Percentiles rank a stretch among this genome's conserved stretches.
Evolutionary conservation across 2,888 invertebrate genomes (phyloP).

Genomic region (Drosophila recens): DNA sequence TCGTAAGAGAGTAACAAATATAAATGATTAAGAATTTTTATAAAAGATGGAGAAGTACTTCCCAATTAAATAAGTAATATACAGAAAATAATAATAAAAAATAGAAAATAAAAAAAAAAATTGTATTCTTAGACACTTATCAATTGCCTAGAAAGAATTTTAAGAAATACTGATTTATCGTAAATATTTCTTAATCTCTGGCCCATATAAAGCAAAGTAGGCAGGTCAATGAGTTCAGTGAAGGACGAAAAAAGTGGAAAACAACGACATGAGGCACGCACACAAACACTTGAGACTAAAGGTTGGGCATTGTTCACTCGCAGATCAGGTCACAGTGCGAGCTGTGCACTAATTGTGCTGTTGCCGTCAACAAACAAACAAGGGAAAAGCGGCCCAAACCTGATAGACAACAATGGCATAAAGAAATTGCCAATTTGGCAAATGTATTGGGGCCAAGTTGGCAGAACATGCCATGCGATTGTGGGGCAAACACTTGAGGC

Average conservation of each 20-base stretch:
- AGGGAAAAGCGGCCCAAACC: constrained; percentile 8
- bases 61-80: too few species aligned
- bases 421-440: constrained; percentile 44
- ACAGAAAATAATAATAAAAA: too few species aligned
- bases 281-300: constrained; percentile 51
- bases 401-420: constrained; percentile 39
- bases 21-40: too few species aligned
- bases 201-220: constrained; percentile 24
- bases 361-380: constrained; percentile 42
- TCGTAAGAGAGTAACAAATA: too few species aligned
- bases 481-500: constrained; percentile 35
- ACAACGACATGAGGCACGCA: constrained; percentile 37
- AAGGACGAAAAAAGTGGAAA: constrained; percentile 15
- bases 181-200: constrained; percentile 9
- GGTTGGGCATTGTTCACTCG: constrained; percentile 49
- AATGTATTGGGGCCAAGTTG: constrained; percentile 19
- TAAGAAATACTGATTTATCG: background rate
- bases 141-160: too few species aligned
- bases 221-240: constrained; percentile 35
- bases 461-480: constrained; percentile 7
- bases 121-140: background rate
- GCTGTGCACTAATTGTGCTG: constrained; percentile 62
- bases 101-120: too few species aligned
- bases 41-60: too few species aligned
- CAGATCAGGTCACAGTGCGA: constrained; percentile 45